Evolutionary conservation across 2,888 invertebrate genomes (phyloP), one percentile per base, ranked within the genome.

Genomic region (Brachyptera risi): DNA sequence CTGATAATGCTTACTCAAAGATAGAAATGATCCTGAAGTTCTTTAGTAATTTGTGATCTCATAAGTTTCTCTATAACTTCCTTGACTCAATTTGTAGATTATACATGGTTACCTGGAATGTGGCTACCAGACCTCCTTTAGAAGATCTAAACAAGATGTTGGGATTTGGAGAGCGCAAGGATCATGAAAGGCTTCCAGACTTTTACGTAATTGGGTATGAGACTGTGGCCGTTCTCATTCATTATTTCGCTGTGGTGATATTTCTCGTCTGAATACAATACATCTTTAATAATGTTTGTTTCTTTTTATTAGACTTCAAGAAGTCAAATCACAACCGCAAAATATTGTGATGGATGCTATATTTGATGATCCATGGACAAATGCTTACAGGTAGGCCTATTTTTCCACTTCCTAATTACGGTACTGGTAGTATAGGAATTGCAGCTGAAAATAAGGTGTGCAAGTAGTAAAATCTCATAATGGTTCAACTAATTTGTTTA

Each of bases 101-200:
- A 66, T 91, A 90, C 74, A 82, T 92, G 69, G 84, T 88, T 47
- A 95, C 95, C 42, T 96, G 92, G 86, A 96, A 96, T 80, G 94
- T 96, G 58, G 92, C 91, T 37, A 88, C 90, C 0, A 86, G 83
- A 70, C 80, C 80, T 65, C 88, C 89, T 26, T 84, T 84, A 31
- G 86, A 89, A 70, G 86, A 89, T 73, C 77, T 95, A 26, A 81
- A 83, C 67, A 83, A 84, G 42, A 76, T 93, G 50, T 73, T 93
- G 57, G 84, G 86, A 54, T 77, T 93, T 58, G 83, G 83, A 62
- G 78, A 80, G 11, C 79, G 79, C 59, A 81, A 80, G 62, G 83
- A 83, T 67, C 81, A 83, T 67, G 81, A 84, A 58, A 83, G 80
- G 69, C 77, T 87, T 61, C 90, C 93, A 17, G 95, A 96, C 74